Conservation (phyloP, 1,140 invertebrate genomes). For the Goniozus legneri region DNA sequence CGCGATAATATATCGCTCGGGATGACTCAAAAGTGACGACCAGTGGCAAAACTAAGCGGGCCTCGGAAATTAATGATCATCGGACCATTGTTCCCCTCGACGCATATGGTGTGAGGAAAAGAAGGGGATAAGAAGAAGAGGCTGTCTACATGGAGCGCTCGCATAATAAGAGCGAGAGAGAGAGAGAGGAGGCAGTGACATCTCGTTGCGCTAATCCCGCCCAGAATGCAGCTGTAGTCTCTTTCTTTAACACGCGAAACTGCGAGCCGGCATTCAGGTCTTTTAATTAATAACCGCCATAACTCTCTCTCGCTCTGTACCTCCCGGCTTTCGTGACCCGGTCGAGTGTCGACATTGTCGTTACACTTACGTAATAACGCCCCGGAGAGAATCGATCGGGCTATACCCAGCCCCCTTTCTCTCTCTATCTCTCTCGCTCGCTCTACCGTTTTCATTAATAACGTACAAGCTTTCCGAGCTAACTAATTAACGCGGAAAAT, state of each 20-base stretch:
- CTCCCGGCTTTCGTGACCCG: no score
- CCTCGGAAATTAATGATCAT: constrained; percentile 27
- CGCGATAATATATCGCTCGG: constrained; percentile 18
- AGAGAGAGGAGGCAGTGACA: background rate
- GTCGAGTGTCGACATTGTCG: no score
- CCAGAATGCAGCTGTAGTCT: background rate
- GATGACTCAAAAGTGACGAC: constrained; percentile 24
- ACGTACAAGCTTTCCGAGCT: background rate
- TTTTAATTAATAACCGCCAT: background rate
- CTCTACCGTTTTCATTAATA: no score
- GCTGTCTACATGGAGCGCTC: background rate
- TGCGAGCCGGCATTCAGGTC: background rate
- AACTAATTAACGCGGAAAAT: background rate
- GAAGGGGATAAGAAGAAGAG: background rate
- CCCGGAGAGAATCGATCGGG: no score
- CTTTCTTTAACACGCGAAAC: background rate
- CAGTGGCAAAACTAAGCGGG: constrained; percentile 17
- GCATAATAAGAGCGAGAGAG: background rate
- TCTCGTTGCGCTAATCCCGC: no score
- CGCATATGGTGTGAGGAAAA: background rate
- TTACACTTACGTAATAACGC: no score
- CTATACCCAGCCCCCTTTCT: no score
- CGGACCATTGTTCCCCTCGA: constrained; percentile 8
- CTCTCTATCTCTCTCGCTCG: no score
- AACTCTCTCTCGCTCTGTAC: background rate